Evolutionary conservation across 2,888 invertebrate genomes (phyloP).

Genomic region (Heliconius charithonia): DNA sequence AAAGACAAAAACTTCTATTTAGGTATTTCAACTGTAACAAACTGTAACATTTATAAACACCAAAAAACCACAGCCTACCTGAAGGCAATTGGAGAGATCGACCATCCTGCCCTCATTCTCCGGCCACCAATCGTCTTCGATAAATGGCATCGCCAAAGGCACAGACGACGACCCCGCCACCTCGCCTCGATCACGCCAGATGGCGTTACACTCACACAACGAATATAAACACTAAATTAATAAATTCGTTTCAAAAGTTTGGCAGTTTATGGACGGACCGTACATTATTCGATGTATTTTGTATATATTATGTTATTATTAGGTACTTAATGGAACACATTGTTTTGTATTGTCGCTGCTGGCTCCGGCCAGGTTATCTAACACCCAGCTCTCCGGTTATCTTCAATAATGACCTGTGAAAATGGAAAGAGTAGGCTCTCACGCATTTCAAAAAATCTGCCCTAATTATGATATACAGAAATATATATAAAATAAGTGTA

Average conservation of each 20-base stretch:
- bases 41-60: neutral
- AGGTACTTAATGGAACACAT: constrained; percentile 78
- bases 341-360: constrained; percentile 52
- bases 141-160: constrained; percentile 95
- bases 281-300: constrained; percentile 76
- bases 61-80: constrained; percentile 78
- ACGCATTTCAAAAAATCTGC: constrained; percentile 67
- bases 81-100: constrained; percentile 94
- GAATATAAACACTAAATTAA: constrained; percentile 64
- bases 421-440: constrained; percentile 75
- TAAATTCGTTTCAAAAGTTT: constrained; percentile 81
- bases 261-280: constrained; percentile 81
- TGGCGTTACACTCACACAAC: constrained; percentile 62
- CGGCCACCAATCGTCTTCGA: constrained; percentile 98
- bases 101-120: constrained; percentile 98
- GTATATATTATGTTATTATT: constrained; percentile 52
- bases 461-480: neutral
- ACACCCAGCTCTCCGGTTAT: constrained; percentile 72
- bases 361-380: constrained; percentile 75
- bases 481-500: neutral
- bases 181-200: constrained; percentile 72
- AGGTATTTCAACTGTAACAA: neutral
- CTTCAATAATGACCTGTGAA: constrained; percentile 81
- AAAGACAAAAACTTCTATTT: neutral
- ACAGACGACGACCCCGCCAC: constrained; percentile 86